Percentiles rank a stretch among this genome's conserved stretches.
Evolutionary conservation across 2,888 invertebrate species (phyloP).

Genomic region (Neoaliturus tenellus): DNA sequence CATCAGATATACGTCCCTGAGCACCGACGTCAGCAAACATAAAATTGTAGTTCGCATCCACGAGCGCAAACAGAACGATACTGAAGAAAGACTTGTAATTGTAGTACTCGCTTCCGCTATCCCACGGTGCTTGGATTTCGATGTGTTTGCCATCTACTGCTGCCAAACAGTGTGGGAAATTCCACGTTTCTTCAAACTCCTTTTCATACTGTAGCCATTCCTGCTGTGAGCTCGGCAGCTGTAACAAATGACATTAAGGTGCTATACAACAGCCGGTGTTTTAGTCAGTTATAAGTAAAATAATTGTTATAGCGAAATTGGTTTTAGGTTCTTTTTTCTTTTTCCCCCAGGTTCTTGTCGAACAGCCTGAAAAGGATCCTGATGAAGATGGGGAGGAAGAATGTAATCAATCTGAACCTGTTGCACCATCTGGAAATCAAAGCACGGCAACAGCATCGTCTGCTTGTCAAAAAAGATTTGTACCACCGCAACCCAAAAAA

Average conservation of each 20-base stretch:
- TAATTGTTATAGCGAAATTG: constrained; percentile 22
- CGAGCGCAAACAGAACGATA: constrained; percentile 63
- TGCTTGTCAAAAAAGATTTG: constrained; percentile 22
- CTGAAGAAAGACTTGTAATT: constrained; percentile 56
- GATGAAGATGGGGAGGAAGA: constrained; percentile 22
- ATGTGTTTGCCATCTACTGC: constrained; percentile 41
- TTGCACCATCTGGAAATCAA: constrained; percentile 22
- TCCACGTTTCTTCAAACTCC: constrained; percentile 40
- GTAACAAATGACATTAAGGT: constrained; percentile 16
- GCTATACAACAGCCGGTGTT: constrained; percentile 12
- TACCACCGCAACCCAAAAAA: constrained; percentile 8
- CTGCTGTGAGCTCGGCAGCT: constrained; percentile 8
- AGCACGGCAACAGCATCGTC: constrained; percentile 20
- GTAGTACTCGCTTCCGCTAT: constrained; percentile 44
- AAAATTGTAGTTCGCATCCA: constrained; percentile 64
- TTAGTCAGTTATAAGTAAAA: constrained; percentile 16
- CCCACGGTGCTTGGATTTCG: constrained; percentile 35
- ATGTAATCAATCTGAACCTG: constrained; percentile 18
- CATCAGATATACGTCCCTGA: constrained; percentile 63
- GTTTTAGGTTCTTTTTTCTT: constrained; percentile 9
- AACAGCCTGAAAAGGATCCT: constrained; percentile 29
- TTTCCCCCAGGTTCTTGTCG: constrained; percentile 36
- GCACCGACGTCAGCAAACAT: constrained; percentile 64
- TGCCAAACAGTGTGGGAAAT: constrained; percentile 26
- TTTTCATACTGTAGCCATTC: constrained; percentile 28